phyloP scores from a whole-genome alignment of 2,113 vertebrate genomes.

The Pseudorasbora parva region DNA sequence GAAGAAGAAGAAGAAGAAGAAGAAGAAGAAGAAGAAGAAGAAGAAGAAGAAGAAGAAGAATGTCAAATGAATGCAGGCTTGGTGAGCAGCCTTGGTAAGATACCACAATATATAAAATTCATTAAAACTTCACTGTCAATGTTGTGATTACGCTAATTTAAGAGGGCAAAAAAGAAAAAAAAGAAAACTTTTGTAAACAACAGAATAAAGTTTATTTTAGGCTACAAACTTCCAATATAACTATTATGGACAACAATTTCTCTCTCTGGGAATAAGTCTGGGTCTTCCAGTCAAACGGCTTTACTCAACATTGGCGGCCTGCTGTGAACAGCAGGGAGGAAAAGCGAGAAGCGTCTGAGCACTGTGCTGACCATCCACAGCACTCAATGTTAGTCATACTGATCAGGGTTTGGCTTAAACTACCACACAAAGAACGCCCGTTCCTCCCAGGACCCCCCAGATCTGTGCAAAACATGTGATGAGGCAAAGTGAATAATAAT shows the following conservation, averaged over 20 bases:
- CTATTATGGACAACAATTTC: background rate
- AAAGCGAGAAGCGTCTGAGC: slow-evolving; percentile 26
- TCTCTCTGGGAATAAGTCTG: background rate
- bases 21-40: no score
- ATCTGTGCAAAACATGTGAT: background rate
- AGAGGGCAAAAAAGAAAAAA: background rate
- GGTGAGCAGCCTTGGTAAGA: background rate
- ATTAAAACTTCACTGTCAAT: background rate
- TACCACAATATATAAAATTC: background rate
- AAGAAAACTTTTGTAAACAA: no score
- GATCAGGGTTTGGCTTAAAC: slow-evolving; percentile 1
- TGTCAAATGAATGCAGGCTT: background rate
- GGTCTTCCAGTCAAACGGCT: background rate
- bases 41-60: no score
- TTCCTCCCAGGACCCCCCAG: background rate
- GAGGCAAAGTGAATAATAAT: slow-evolving; percentile 5
- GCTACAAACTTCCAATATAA: background rate
- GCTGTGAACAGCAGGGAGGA: slow-evolving; percentile 33
- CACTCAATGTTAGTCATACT: slow-evolving; percentile 18
- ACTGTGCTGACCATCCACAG: slow-evolving; percentile 12
- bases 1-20: no score
- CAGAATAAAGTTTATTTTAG: background rate
- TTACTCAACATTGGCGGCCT: slow-evolving; percentile 18
- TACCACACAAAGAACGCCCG: no score
- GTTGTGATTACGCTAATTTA: background rate